A percentile compares a stretch with the other conserved stretches of the same genome.
Conservation (phyloP, 2,797 vertebrate species). For the Tachyglossus aculeatus region DNA sequence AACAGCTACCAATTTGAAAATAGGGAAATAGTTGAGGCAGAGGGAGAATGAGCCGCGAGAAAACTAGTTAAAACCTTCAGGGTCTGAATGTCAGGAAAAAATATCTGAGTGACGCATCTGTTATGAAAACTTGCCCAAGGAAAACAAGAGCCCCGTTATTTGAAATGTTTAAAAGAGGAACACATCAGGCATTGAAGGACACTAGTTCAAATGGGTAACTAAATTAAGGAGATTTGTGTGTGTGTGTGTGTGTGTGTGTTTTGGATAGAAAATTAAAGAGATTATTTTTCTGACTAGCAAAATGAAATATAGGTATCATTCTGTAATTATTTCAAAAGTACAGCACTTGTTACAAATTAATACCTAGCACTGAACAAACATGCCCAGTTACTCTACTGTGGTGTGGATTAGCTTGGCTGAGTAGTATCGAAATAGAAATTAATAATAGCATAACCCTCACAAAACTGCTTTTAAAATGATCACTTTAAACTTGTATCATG, state of each 20-base stretch:
- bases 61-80: not conserved
- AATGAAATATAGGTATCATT: not conserved
- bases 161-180: slow-evolving; percentile 41
- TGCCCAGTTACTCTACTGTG: not conserved
- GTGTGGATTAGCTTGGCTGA: slow-evolving; percentile 30
- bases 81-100: slow-evolving; percentile 15
- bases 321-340: not conserved
- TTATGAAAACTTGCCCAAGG: slow-evolving; percentile 11
- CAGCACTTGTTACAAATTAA: not conserved
- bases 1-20: too few relatives aligned
- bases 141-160: not conserved
- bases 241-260: not conserved
- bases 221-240: too few relatives aligned
- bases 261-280: not conserved
- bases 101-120: slow-evolving; percentile 10
- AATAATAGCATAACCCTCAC: slow-evolving; percentile 44
- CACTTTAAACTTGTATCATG: slow-evolving; percentile 42
- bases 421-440: slow-evolving; percentile 61
- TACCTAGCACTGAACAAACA: not conserved
- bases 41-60: not conserved
- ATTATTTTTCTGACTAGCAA: not conserved
- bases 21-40: not conserved
- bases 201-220: too few relatives aligned
- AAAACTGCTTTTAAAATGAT: slow-evolving; percentile 57
- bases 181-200: slow-evolving; percentile 14